phyloP scores from a whole-genome alignment of 2,797 vertebrate genomes.

The Fistularia tabacaria region DNA sequence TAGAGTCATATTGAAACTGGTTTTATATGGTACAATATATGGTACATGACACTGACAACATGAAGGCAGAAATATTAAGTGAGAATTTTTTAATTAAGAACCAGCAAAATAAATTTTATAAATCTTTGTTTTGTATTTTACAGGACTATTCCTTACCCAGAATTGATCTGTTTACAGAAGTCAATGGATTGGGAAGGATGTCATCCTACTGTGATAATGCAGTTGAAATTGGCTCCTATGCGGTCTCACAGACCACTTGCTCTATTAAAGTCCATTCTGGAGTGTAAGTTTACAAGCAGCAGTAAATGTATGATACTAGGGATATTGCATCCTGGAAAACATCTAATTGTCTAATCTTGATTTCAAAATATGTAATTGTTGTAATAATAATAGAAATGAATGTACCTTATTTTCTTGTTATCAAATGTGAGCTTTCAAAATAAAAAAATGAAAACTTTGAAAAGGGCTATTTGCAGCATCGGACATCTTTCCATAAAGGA shows the following conservation, averaged over 20 bases:
- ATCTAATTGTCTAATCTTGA: not conserved
- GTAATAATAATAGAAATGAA: not conserved
- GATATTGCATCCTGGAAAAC: not conserved
- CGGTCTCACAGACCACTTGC: constrained; percentile 81
- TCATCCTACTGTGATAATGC: constrained; percentile 83
- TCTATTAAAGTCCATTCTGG: constrained; percentile 93
- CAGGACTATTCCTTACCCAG: constrained; percentile 88
- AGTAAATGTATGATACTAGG: not conserved
- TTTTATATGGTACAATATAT: no score
- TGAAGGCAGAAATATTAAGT: no score
- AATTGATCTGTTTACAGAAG: constrained; percentile 90
- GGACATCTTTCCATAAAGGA: constrained; percentile 23
- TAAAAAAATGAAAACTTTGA: not conserved
- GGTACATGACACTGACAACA: no score
- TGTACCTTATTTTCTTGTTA: not conserved
- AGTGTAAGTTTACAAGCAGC: constrained; percentile 78
- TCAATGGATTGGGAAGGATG: constrained; percentile 82
- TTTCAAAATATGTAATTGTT: no score
- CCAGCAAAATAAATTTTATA: not conserved
- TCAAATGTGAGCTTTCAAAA: not conserved
- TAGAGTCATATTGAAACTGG: no score
- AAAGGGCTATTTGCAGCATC: constrained; percentile 10
- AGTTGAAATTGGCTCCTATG: constrained; percentile 82
- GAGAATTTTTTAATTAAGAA: not conserved
- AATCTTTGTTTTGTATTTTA: constrained; percentile 8